Evolutionary conservation across 2,113 vertebrate genomes (phyloP).

Genomic region (Phrynosoma platyrhinos): DNA sequence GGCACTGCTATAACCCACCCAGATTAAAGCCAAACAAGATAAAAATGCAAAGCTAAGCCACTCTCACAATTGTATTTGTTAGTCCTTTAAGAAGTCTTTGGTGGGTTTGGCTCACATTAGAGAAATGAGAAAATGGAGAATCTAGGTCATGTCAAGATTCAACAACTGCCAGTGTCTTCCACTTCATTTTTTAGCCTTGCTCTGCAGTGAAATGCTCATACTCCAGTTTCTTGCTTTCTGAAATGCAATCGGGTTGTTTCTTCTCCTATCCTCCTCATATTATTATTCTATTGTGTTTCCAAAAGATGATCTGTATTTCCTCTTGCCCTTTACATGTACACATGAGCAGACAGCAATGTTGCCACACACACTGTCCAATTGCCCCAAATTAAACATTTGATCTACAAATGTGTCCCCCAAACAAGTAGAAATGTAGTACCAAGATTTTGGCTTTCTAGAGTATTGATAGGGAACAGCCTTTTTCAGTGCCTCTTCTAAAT

Average conservation of each 20-base stretch:
- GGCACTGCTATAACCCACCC: too few relatives aligned
- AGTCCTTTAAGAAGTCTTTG: conserved; percentile 46
- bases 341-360: too few relatives aligned
- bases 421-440: neutral
- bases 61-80: conserved; percentile 25
- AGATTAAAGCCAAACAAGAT: neutral
- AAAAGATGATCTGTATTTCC: neutral
- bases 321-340: neutral
- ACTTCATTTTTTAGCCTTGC: conserved; percentile 59
- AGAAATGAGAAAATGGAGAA: conserved; percentile 53
- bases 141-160: conserved; percentile 65
- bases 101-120: conserved; percentile 9
- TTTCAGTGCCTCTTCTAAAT: neutral
- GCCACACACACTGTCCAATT: neutral
- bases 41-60: accelerated
- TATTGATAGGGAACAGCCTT: neutral
- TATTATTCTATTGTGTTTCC: neutral
- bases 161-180: conserved; percentile 39
- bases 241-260: neutral
- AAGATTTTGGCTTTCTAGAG: neutral
- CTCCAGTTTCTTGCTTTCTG: conserved; percentile 14
- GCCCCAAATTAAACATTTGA: neutral
- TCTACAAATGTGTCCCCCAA: neutral
- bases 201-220: conserved; percentile 40
- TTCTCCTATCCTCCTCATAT: neutral